Percentiles rank a stretch among this genome's conserved stretches.
Evolutionary conservation across 2,888 invertebrate species (phyloP).

Genomic region (Deilephila elpenor): DNA sequence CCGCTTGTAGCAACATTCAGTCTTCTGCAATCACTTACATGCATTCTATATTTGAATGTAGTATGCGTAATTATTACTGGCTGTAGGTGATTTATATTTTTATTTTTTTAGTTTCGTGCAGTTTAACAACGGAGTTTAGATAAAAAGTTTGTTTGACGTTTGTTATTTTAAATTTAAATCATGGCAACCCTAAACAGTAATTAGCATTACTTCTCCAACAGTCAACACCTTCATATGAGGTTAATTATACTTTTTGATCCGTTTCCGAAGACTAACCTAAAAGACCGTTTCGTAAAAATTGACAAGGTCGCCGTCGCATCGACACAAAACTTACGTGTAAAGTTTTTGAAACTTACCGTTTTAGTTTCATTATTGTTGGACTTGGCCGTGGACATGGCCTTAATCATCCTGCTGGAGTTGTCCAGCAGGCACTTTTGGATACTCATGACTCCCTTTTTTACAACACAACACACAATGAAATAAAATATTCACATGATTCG

Average conservation of each 20-base stretch:
- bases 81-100: background rate
- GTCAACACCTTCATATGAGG: conserved; percentile 1
- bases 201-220: conserved; percentile 5
- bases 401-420: conserved; percentile 82
- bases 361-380: conserved; percentile 74
- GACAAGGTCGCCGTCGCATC: conserved; percentile 3
- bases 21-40: background rate
- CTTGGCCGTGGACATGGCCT: conserved; percentile 81
- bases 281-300: conserved; percentile 20
- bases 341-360: conserved; percentile 64
- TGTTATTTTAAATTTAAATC: background rate
- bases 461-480: conserved; percentile 62
- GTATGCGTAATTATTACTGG: background rate
- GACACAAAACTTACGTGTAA: conserved; percentile 8
- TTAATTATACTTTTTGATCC: conserved; percentile 6
- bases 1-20: conserved; percentile 17
- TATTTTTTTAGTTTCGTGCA: too few species aligned
- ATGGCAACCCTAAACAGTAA: conserved; percentile 21
- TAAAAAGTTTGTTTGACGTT: background rate
- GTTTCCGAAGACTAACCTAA: conserved; percentile 28
- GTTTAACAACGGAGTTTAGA: background rate
- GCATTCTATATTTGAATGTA: background rate
- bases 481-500: conserved; percentile 73
- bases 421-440: conserved; percentile 82
- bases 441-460: conserved; percentile 75